Conservation (phyloP, 2,113 vertebrate species). For the Orthonyx spaldingii region DNA sequence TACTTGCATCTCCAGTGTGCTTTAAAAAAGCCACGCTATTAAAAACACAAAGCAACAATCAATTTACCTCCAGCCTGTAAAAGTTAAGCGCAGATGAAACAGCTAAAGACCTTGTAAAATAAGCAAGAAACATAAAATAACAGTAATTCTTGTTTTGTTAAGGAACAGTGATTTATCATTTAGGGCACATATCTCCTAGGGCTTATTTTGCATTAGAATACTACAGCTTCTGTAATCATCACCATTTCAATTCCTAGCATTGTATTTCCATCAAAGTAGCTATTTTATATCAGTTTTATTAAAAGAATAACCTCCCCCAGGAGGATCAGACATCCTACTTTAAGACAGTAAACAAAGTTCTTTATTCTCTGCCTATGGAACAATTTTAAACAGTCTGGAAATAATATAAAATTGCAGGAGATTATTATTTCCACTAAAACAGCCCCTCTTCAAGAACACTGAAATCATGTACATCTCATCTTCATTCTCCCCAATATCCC, state of each 20-base stretch:
- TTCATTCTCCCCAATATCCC: background rate
- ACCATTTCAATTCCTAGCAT: constrained; percentile 20
- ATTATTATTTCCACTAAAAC: constrained; percentile 32
- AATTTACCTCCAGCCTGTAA: constrained; percentile 28
- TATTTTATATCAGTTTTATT: constrained; percentile 50
- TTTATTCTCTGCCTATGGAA: constrained; percentile 34
- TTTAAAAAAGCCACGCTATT: background rate
- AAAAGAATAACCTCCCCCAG: constrained; percentile 50
- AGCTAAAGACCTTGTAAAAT: constrained; percentile 50
- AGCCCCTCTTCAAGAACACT: background rate
- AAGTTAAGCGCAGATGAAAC: constrained; percentile 42
- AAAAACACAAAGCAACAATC: constrained; percentile 23
- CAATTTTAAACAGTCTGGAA: constrained; percentile 14
- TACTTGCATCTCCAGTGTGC: background rate
- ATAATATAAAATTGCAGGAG: constrained; percentile 43
- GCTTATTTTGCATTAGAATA: constrained; percentile 49
- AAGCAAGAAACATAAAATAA: constrained; percentile 44
- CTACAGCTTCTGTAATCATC: constrained; percentile 34
- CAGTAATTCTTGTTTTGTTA: constrained; percentile 52
- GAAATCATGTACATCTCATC: background rate
- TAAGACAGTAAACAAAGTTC: constrained; percentile 46
- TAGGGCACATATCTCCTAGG: constrained; percentile 38
- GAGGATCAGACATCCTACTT: constrained; percentile 35
- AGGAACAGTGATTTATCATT: constrained; percentile 31
- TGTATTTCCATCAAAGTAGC: constrained; percentile 17